These are phyloP conservation scores for Neosilurus hyrtlii DNA, from an alignment of 2,797 vertebrate species.

Conservation along the genomic window DNA sequence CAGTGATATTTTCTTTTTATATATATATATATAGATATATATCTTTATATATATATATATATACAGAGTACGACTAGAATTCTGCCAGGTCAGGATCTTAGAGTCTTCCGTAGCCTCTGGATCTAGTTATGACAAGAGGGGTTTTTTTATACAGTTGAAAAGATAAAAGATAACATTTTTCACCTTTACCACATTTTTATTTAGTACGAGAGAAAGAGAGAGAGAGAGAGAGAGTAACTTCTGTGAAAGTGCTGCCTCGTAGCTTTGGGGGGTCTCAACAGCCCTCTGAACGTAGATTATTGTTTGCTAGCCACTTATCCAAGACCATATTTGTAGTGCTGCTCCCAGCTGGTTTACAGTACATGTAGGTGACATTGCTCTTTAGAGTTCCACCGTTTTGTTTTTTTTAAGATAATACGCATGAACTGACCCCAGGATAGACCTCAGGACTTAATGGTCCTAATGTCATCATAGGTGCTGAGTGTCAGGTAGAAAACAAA, in stretches of 20 bases:
- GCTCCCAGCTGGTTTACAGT: conserved; percentile 44
- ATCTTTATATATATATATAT: conserved; percentile 10
- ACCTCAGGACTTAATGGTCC: conserved; percentile 13
- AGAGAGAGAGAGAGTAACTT: conserved; percentile 25
- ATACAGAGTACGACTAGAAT: conserved; percentile 14
- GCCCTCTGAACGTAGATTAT: conserved; percentile 23
- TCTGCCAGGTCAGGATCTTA: conserved; percentile 34
- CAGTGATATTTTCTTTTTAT: conserved; percentile 49
- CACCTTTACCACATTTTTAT: conserved; percentile 12
- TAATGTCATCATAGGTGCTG: conserved; percentile 29
- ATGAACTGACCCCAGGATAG: conserved; percentile 24
- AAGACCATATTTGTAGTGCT: conserved; percentile 39
- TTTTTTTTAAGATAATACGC: conserved; percentile 9
- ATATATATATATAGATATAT: too few relatives aligned
- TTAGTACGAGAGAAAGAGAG: neutral
- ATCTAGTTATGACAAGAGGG: conserved; percentile 31
- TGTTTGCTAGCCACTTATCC: conserved; percentile 35
- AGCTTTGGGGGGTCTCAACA: conserved; percentile 14
- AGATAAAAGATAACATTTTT: conserved; percentile 29
- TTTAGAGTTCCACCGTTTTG: conserved; percentile 23
- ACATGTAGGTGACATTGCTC: conserved; percentile 44
- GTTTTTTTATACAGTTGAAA: conserved; percentile 37
- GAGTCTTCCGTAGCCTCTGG: conserved; percentile 46
- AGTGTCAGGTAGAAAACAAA: conserved; percentile 20
- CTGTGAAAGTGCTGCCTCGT: conserved; percentile 33